Base-by-base conservation (phyloP, 2,797 vertebrate species). In the Manis crassicaudata region DNA sequence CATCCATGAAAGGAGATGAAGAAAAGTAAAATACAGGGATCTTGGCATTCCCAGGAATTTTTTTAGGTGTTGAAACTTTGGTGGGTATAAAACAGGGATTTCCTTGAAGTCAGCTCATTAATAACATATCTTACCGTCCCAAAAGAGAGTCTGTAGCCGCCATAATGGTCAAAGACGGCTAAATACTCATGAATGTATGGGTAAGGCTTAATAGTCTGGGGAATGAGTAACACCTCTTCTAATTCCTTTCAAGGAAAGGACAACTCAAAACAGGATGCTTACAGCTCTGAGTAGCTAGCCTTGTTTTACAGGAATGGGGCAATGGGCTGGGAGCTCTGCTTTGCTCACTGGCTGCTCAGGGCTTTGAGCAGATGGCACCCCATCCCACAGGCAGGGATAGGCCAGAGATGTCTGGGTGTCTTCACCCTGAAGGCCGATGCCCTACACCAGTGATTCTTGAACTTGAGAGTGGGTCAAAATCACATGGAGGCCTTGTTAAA, bases 61-160 rank as follows among this genome's bases (percentile, higher is more conserved):
- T 88, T 79, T 90, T 68, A 83, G 54, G 46, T 87, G 27, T 65
- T 92, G 83, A 92, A 89, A 80, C 86, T 67, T 87, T 81, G 77
- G 20, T 16, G 21, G 8, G 84, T 13, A 46, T 68, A 81, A 94
- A 90, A 46, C 43, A 94, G 58, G 10, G 23, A 79, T 73, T 96
- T 88, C 65, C 88, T 94, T 92, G 82, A 97, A 94, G 46, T 82
- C 52, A 35, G 32, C 7, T 95, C 75, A 88, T 79, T 92, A 81
- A 54, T 93, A 92, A 81, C 58, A 72, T 92, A 77, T 21, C 40
- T 4, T 90, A 46, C 58, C 80, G 32, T 92, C 88, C 90, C 63
- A 86, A 46, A 82, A 92, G 65, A 88, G 35, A 93, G 16, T 72
- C 73, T 52, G 58, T 70, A 46, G 70, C 29, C 32, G 9, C 63